phyloP scores from a whole-genome alignment of 2,888 invertebrate genomes.

The Nomada fabriciana region DNA sequence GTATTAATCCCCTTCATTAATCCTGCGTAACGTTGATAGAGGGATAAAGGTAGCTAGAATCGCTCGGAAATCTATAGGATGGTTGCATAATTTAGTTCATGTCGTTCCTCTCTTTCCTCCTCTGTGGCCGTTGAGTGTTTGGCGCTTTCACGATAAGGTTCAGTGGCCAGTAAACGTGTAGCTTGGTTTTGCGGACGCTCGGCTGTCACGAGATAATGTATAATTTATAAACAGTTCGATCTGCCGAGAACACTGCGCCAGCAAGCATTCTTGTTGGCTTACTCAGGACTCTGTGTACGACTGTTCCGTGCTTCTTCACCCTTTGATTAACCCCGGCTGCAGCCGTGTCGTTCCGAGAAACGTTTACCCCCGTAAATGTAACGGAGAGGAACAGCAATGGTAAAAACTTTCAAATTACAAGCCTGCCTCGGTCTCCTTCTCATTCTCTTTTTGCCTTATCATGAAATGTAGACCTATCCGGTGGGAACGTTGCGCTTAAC shows the following conservation, averaged over 20 bases:
- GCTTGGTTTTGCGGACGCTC: conserved; percentile 64
- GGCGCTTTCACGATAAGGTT: conserved; percentile 47
- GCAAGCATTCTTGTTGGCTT: conserved; percentile 60
- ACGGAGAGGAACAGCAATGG: conserved; percentile 28
- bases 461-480: neutral
- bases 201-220: conserved; percentile 77
- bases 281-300: conserved; percentile 33
- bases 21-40: neutral
- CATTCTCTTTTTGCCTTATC: conserved; percentile 1
- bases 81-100: conserved; percentile 24
- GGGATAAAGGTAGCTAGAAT: neutral
- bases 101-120: conserved; percentile 16
- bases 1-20: conserved; percentile 3
- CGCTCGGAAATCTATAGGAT: neutral
- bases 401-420: conserved; percentile 49
- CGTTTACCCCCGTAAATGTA: conserved; percentile 43
- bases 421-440: neutral
- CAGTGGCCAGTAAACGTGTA: conserved; percentile 57
- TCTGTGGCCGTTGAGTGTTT: conserved; percentile 24
- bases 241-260: conserved; percentile 70
- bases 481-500: conserved; percentile 14
- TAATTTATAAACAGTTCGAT: conserved; percentile 84
- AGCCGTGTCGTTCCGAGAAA: conserved; percentile 41
- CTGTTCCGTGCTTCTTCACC: conserved; percentile 48
- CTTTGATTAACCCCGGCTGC: conserved; percentile 54